Evolutionary conservation across 1,140 invertebrate genomes (phyloP).

Genomic region (Pollicipes pollicipes): DNA sequence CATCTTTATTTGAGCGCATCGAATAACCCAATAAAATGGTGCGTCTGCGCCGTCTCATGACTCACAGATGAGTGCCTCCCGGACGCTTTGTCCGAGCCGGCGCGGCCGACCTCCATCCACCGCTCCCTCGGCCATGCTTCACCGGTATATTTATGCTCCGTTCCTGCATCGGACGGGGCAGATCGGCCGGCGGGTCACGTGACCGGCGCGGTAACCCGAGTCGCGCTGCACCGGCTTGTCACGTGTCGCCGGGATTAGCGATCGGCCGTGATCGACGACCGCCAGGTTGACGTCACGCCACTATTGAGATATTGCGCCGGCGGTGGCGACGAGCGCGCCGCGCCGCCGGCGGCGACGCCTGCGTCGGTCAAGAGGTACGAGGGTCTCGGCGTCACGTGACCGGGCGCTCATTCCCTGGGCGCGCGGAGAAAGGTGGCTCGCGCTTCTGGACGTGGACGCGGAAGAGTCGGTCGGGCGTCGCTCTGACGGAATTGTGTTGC

Average conservation of each 20-base stretch:
- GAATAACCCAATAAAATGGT: slow-evolving; percentile 2
- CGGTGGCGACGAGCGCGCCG: no score
- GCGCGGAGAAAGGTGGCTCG: no score
- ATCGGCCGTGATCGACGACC: not conserved
- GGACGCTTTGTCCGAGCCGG: not conserved
- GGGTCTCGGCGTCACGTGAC: no score
- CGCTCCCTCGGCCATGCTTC: not conserved
- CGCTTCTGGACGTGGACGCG: no score
- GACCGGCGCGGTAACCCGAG: not conserved
- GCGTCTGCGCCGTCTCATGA: not conserved
- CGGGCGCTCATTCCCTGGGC: no score
- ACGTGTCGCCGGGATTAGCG: not conserved
- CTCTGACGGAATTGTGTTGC: no score
- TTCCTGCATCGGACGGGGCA: not conserved
- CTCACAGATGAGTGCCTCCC: not conserved
- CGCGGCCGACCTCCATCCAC: not conserved
- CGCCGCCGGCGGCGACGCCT: no score
- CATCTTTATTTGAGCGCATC: not conserved
- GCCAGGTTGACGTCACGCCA: not conserved
- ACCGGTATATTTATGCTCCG: not conserved
- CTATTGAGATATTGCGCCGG: no score
- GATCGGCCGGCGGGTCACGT: no score
- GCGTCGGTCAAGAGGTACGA: no score
- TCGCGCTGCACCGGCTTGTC: not conserved
- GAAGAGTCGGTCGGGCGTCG: no score